These are phyloP conservation scores for Pseudomugil tenellus DNA, from an alignment of 2,797 vertebrate species.

Conservation along the genomic window DNA sequence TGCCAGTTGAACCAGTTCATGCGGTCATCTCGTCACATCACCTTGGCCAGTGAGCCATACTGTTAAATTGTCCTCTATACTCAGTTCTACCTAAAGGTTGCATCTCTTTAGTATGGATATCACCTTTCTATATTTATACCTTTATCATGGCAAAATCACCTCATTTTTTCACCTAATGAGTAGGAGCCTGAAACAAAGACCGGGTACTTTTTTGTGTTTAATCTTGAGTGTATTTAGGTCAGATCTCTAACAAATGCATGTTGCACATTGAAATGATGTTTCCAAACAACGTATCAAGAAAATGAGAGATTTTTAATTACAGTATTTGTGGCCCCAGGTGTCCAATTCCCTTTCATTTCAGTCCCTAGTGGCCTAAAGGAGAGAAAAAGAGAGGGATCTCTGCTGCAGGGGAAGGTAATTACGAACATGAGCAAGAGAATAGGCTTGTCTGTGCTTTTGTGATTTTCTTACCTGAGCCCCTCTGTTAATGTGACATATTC, in stretches of 20 bases:
- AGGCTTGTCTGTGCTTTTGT: slow-evolving; percentile 66
- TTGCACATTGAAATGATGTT: slow-evolving; percentile 81
- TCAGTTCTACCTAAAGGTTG: slow-evolving; percentile 64
- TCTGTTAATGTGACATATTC: slow-evolving; percentile 85
- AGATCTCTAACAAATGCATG: slow-evolving; percentile 81
- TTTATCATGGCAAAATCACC: slow-evolving; percentile 67
- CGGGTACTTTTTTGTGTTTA: slow-evolving; percentile 75
- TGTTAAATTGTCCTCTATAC: slow-evolving; percentile 41
- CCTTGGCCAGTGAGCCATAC: slow-evolving; percentile 34
- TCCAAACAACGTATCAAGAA: slow-evolving; percentile 83
- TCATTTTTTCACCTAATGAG: slow-evolving; percentile 80
- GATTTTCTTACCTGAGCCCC: slow-evolving; percentile 82
- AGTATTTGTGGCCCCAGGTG: slow-evolving; percentile 84
- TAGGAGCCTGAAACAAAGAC: slow-evolving; percentile 79
- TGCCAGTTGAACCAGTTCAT: slow-evolving; percentile 26
- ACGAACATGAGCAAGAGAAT: slow-evolving; percentile 74
- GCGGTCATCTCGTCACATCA: slow-evolving; percentile 33
- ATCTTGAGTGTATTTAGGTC: slow-evolving; percentile 86
- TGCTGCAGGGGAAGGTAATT: slow-evolving; percentile 81
- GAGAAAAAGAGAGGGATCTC: slow-evolving; percentile 76
- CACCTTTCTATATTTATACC: slow-evolving; percentile 77
- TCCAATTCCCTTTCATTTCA: slow-evolving; percentile 88
- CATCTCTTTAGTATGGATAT: slow-evolving; percentile 73
- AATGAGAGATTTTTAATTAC: slow-evolving; percentile 86
- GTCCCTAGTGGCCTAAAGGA: slow-evolving; percentile 79